Evolutionary conservation across 2,113 vertebrate species (phyloP).

Genomic region (Donacobius atricapilla): DNA sequence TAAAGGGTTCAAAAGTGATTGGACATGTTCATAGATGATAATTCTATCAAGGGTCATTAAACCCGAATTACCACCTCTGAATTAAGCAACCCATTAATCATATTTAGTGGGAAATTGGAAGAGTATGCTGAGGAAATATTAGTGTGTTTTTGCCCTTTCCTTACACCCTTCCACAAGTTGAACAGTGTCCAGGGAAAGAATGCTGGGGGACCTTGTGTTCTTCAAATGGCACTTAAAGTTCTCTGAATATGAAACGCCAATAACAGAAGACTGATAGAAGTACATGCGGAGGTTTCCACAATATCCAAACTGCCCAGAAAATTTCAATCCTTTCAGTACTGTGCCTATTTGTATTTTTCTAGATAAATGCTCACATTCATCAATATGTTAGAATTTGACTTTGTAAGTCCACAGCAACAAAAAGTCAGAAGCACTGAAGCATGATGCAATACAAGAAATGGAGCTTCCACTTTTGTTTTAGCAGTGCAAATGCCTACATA

Average conservation of each 20-base stretch:
- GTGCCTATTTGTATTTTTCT: neutral
- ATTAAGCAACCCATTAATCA: constrained; percentile 15
- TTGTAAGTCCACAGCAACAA: neutral
- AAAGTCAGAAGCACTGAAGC: neutral
- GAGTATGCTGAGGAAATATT: neutral
- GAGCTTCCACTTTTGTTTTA: neutral
- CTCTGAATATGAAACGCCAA: neutral
- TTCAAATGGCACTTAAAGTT: neutral
- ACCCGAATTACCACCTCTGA: neutral
- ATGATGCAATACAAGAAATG: neutral
- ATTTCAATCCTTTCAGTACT: neutral
- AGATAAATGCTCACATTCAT: neutral
- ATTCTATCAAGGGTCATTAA: constrained; percentile 38
- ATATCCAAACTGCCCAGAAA: neutral
- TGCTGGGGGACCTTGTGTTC: neutral
- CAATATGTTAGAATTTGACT: neutral
- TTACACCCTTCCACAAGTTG: neutral
- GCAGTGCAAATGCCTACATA: too few species aligned
- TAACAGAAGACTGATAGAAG: neutral
- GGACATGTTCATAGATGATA: neutral
- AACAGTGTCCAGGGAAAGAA: neutral
- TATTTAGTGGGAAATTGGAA: neutral
- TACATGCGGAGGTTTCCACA: neutral
- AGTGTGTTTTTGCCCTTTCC: constrained; percentile 11
- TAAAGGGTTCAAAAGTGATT: neutral